Evolutionary conservation across 2,888 invertebrate genomes (phyloP), one percentile per base, ranked within the genome.

Genomic region (Drosophila testacea): DNA sequence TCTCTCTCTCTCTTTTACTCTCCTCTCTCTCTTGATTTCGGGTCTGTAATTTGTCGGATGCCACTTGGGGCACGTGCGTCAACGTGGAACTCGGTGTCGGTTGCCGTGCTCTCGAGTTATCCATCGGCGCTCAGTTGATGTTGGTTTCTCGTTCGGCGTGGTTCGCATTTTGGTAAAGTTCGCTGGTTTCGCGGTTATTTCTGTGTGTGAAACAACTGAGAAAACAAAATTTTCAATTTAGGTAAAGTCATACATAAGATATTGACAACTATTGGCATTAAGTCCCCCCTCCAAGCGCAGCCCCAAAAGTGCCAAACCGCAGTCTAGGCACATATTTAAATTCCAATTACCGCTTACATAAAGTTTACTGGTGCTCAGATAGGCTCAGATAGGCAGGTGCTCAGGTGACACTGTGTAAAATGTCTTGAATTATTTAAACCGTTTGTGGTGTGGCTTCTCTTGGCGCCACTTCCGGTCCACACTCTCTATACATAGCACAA

Each of bases 141-240:
- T 88, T 84, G 83, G 87, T 86, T 81, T 65, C 75, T 88, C 81
- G 75, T 74, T 64, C 84, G 74, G 84, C 65, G 80, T 81, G 87
- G 88, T 86, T 85, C 79, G 68, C 70, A 70, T 60, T 70, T 57
- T 48, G 48, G 63, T 42, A 52, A 46, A 69, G 55, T 66, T 70
- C 68, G 77, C 54, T 38, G n/a, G 32, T 48, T 67, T 41, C 34
- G 56, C 60, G 52, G 50, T 42, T 59, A 50, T 50, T 48, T 51
- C 47, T 48, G 52, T 32, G 36, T 48, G 60, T 52, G 52, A 34
- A n/a, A 39, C 52, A 56, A 62, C 44, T 59, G 69, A 52, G 46
- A 61, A 68, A 66, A 41, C 36, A 56, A 54, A 36, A 41, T 41
- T 47, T 59, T 57, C 34, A 50, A 77, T 62, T 60, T 63, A 77